phyloP scores from a whole-genome alignment of 2,113 vertebrate species.

The Uria lomvia region DNA sequence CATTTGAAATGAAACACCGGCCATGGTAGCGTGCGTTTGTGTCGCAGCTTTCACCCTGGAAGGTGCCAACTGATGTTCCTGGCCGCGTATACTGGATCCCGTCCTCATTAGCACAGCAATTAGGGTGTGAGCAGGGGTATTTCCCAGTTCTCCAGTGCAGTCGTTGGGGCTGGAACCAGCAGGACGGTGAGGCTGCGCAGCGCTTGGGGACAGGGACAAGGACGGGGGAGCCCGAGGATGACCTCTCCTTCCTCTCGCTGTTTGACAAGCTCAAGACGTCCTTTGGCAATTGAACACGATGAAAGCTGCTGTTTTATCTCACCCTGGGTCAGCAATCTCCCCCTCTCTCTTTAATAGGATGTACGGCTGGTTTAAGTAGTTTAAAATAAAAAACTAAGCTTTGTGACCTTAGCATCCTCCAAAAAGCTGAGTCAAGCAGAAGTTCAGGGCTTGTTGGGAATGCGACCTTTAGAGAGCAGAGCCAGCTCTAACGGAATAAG shows the following conservation, averaged over 20 bases:
- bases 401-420: not conserved
- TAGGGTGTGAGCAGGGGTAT: fast-evolving
- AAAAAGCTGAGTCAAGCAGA: not conserved
- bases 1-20: not conserved
- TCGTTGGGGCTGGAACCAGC: not conserved
- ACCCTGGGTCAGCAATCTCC: not conserved
- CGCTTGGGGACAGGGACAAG: not conserved
- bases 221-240: not conserved
- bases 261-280: not conserved
- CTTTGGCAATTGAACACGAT: not conserved
- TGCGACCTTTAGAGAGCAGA: not conserved
- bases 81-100: fast-evolving
- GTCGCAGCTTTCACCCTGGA: not conserved
- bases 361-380: not conserved
- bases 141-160: not conserved
- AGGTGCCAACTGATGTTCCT: not conserved
- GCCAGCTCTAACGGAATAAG: not conserved
- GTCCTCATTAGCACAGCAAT: fast-evolving
- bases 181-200: fast-evolving
- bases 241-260: not conserved
- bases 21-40: not conserved
- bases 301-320: not conserved
- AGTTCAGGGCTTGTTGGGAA: not conserved
- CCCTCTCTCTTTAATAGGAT: not conserved
- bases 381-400: not conserved